A percentile compares a stretch with the other conserved stretches of the same genome.
Evolutionary conservation across 2,888 invertebrate genomes (phyloP).

Genomic region (Salpingus planirostris): DNA sequence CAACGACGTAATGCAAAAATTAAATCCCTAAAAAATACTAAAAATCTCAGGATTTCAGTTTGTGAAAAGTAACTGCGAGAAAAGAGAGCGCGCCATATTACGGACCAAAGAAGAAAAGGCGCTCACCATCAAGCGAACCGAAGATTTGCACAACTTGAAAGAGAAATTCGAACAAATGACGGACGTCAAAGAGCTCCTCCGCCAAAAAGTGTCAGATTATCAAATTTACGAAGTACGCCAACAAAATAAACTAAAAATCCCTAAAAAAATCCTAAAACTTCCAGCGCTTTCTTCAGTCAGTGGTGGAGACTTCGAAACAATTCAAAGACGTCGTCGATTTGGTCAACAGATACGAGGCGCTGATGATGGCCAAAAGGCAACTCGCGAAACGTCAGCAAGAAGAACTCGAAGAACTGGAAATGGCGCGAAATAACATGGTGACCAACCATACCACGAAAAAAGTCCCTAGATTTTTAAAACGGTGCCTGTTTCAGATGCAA

Average conservation of each 20-base stretch:
- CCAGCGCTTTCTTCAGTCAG: no score
- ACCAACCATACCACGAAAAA: no score
- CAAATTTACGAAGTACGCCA: no score
- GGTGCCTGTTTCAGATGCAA: constrained; percentile 36
- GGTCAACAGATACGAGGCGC: constrained; percentile 8
- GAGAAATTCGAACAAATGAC: background rate
- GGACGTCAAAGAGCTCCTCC: no score
- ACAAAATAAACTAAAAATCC: background rate
- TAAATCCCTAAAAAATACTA: no score
- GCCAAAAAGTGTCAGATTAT: no score
- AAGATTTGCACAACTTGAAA: constrained; percentile 1
- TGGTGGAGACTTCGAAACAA: background rate
- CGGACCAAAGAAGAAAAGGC: constrained; percentile 1
- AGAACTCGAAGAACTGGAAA: constrained; percentile 1
- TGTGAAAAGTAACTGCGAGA: background rate
- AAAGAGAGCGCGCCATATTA: background rate
- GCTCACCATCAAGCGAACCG: background rate
- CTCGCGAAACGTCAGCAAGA: constrained; percentile 4
- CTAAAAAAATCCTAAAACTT: constrained; percentile 5
- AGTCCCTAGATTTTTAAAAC: no score
- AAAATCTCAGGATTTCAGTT: no score
- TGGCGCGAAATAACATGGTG: constrained; percentile 3
- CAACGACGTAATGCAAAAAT: no score
- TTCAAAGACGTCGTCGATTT: constrained; percentile 3
- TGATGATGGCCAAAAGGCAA: constrained; percentile 4